Percentiles rank a stretch among this genome's conserved stretches.
Conservation (phyloP, 2,888 invertebrate species). For the Orthonychiurus folsomi region DNA sequence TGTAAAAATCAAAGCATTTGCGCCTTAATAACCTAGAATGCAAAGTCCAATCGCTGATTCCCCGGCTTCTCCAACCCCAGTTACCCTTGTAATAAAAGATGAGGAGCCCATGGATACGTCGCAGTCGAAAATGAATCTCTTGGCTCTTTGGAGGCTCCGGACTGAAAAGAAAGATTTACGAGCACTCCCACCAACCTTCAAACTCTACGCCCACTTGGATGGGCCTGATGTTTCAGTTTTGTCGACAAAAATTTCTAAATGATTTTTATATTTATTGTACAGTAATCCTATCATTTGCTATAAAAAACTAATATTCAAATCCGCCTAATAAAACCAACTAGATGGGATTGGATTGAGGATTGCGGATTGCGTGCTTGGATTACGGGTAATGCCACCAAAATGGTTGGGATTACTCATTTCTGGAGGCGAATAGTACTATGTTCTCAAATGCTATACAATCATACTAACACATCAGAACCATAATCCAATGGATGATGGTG, state of each 20-base stretch:
- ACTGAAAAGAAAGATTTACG: slow-evolving; percentile 33
- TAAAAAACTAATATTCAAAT: too few species aligned
- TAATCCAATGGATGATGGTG: too few species aligned
- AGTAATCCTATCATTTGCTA: too few species aligned
- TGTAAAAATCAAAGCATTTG: neutral
- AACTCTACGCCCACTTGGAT: slow-evolving; percentile 33
- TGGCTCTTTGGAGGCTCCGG: slow-evolving; percentile 31
- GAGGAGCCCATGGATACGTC: neutral
- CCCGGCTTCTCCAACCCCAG: neutral
- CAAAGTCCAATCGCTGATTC: neutral
- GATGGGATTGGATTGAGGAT: too few species aligned
- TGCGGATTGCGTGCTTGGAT: too few species aligned
- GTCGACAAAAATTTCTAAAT: neutral
- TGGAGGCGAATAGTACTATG: too few species aligned
- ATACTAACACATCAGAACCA: too few species aligned
- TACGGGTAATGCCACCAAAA: too few species aligned
- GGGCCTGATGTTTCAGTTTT: neutral
- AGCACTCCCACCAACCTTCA: slow-evolving; percentile 23
- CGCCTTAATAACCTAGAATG: neutral
- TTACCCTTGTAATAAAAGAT: neutral
- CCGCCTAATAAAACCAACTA: too few species aligned
- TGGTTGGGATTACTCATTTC: too few species aligned
- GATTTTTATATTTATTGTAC: too few species aligned
- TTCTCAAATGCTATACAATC: too few species aligned
- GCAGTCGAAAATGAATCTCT: slow-evolving; percentile 12